These are phyloP conservation scores for Dusona sp. DNA, from an alignment of 2,888 invertebrate species.

Conservation along the genomic window DNA sequence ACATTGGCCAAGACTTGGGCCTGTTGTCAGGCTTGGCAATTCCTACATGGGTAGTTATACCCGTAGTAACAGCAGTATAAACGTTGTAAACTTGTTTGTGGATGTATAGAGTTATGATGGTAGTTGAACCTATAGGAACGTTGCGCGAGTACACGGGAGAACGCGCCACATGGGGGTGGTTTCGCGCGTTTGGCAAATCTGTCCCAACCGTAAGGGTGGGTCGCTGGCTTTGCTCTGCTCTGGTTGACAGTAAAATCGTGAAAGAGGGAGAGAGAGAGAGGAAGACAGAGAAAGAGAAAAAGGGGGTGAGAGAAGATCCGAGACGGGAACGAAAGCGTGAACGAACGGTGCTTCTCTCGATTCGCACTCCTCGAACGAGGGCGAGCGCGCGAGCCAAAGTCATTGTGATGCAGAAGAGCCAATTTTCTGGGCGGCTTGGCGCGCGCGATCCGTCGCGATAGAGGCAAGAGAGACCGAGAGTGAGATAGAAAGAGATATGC, in stretches of 20 bases:
- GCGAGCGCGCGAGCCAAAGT: constrained; percentile 77
- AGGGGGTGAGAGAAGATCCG: constrained; percentile 35
- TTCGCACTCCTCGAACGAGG: constrained; percentile 66
- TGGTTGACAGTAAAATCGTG: constrained; percentile 12
- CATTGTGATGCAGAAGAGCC: constrained; percentile 85
- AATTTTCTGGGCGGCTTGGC: constrained; percentile 85
- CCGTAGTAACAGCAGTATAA: not conserved
- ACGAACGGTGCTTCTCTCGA: constrained; percentile 64
- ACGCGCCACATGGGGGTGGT: constrained; percentile 59
- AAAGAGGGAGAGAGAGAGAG: constrained; percentile 37
- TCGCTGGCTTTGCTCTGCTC: constrained; percentile 47
- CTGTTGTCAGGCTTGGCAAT: too few relatives aligned
- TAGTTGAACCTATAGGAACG: constrained; percentile 41
- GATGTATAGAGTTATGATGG: constrained; percentile 12
- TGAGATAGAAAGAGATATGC: constrained; percentile 34
- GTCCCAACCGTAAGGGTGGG: constrained; percentile 59
- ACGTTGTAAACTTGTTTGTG: not conserved
- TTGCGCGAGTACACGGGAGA: constrained; percentile 16
- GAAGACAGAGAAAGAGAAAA: constrained; percentile 36
- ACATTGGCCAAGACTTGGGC: too few relatives aligned
- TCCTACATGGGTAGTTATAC: not conserved
- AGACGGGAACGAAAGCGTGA: constrained; percentile 62
- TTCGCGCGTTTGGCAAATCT: constrained; percentile 72
- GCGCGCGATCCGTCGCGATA: constrained; percentile 81
- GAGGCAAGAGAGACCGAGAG: constrained; percentile 31